phyloP scores from a whole-genome alignment of 2,797 vertebrate species.

The Fringilla coelebs region DNA sequence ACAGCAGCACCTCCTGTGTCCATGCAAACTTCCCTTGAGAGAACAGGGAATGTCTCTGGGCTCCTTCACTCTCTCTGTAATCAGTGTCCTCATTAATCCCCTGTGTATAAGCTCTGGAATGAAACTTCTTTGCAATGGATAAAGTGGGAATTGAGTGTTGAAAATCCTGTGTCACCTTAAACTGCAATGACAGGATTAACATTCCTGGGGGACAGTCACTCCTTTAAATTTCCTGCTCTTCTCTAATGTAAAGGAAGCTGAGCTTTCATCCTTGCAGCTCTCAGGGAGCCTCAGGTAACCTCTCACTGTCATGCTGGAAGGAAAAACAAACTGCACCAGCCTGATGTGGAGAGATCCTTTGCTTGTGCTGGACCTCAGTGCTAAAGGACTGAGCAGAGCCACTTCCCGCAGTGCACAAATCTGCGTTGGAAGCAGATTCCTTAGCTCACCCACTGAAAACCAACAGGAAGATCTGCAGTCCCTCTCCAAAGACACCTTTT shows the following conservation, averaged over 20 bases:
- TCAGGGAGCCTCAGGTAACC: slow-evolving; percentile 26
- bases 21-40: not conserved
- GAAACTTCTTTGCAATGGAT: not conserved
- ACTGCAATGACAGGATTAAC: not conserved
- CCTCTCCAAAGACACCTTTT: not conserved
- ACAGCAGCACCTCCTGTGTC: not conserved
- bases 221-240: not conserved
- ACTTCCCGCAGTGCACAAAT: not conserved
- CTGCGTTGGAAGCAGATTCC: not conserved
- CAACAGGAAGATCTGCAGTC: not conserved
- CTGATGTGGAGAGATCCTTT: not conserved
- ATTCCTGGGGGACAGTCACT: not conserved
- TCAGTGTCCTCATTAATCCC: not conserved
- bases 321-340: not conserved
- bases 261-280: slow-evolving; percentile 9
- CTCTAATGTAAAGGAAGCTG: not conserved
- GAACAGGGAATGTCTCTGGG: not conserved
- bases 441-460: not conserved
- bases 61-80: not conserved
- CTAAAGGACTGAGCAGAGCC: not conserved
- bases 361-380: not conserved
- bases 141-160: not conserved
- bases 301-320: not conserved
- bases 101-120: not conserved
- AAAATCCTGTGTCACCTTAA: not conserved